A percentile compares a stretch with the other conserved stretches of the same genome.
Evolutionary conservation across 1,140 invertebrate species (phyloP).

Genomic region (Parapsyche elsis): DNA sequence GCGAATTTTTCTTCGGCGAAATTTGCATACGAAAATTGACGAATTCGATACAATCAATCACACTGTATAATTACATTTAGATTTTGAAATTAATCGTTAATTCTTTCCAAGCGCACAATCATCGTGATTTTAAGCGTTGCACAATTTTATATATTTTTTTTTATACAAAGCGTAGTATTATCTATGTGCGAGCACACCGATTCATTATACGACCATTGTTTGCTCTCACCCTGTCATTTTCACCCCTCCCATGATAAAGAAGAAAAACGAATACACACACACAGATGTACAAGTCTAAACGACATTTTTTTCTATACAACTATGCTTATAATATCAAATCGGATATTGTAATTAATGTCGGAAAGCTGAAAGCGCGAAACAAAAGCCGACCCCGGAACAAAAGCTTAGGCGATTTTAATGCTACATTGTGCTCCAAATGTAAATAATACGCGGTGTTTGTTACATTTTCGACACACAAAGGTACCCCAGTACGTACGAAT

Average conservation of each 20-base stretch:
- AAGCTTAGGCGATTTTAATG: slow-evolving; percentile 44
- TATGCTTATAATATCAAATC: slow-evolving; percentile 57
- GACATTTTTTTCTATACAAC: slow-evolving; percentile 62
- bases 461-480: slow-evolving; percentile 42
- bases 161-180: slow-evolving; percentile 25
- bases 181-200: slow-evolving; percentile 47
- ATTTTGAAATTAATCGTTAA: slow-evolving; percentile 16
- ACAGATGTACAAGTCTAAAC: slow-evolving; percentile 61
- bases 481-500: not conserved
- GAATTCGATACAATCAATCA: not conserved
- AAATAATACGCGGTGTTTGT: slow-evolving; percentile 50
- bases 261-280: slow-evolving; percentile 28
- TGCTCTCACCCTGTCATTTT: slow-evolving; percentile 48
- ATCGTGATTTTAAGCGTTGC: slow-evolving; percentile 27
- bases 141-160: slow-evolving; percentile 38
- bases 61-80: not conserved
- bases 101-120: not conserved
- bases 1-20: not conserved
- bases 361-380: slow-evolving; percentile 55
- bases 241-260: slow-evolving; percentile 42
- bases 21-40: slow-evolving; percentile 4
- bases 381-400: slow-evolving; percentile 46
- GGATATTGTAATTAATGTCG: slow-evolving; percentile 71
- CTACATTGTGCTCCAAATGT: slow-evolving; percentile 48
- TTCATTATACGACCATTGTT: slow-evolving; percentile 56